Percentiles rank a stretch among this genome's conserved stretches.
Evolutionary conservation across 2,888 invertebrate species (phyloP).

Genomic region (Chorisops tibialis): DNA sequence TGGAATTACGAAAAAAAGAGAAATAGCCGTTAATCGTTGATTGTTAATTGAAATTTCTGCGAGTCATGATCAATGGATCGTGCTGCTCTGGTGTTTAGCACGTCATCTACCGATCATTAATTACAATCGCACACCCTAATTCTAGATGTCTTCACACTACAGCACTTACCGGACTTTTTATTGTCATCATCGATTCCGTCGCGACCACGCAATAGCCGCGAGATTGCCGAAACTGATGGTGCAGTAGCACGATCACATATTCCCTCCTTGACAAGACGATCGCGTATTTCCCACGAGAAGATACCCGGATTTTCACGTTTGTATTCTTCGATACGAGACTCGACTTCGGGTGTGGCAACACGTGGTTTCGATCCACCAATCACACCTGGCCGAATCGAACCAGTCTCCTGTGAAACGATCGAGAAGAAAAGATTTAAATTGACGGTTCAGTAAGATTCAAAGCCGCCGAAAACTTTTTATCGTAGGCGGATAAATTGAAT

Average conservation of each 20-base stretch:
- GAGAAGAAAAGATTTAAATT: too few species aligned
- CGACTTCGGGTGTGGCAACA: slow-evolving; percentile 90
- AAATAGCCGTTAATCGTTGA: slow-evolving; percentile 4
- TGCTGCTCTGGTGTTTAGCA: not conserved
- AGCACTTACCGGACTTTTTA: slow-evolving; percentile 34
- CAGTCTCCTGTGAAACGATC: slow-evolving; percentile 71
- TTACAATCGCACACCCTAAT: slow-evolving; percentile 20
- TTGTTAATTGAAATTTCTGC: slow-evolving; percentile 16
- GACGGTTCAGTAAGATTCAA: not conserved
- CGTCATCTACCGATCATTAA: slow-evolving; percentile 30
- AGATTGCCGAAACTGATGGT: slow-evolving; percentile 81
- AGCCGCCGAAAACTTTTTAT: not conserved
- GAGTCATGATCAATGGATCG: slow-evolving; percentile 6
- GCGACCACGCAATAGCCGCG: slow-evolving; percentile 69
- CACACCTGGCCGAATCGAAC: slow-evolving; percentile 90
- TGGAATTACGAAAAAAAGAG: not conserved
- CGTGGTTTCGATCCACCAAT: slow-evolving; percentile 93
- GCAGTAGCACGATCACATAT: slow-evolving; percentile 54
- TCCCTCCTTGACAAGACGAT: slow-evolving; percentile 80
- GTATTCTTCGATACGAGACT: slow-evolving; percentile 83
- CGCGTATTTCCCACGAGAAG: slow-evolving; percentile 93
- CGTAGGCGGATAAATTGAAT: too few species aligned
- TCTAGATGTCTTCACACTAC: not conserved
- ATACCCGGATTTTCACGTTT: slow-evolving; percentile 91
- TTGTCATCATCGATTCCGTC: slow-evolving; percentile 53